Evolutionary conservation across 2,888 invertebrate species (phyloP).

Genomic region (Steinernema carpocapsae): DNA sequence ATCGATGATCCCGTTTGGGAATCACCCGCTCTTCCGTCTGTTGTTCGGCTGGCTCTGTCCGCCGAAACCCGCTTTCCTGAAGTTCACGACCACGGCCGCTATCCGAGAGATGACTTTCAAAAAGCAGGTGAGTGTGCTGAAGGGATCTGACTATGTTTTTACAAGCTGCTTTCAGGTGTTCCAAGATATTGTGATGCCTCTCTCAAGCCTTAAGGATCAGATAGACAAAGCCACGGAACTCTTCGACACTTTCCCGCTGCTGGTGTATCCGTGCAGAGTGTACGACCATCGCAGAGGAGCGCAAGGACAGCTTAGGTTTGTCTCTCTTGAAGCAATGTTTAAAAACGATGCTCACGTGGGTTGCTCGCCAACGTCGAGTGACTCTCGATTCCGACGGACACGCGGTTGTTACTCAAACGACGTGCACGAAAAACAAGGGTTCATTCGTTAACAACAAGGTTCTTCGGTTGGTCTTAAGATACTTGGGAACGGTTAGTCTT

Average conservation of each 20-base stretch:
- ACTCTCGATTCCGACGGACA: no score
- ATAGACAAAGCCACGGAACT: conserved; percentile 75
- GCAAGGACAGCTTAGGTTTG: conserved; percentile 60
- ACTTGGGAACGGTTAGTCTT: no score
- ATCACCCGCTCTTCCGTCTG: conserved; percentile 75
- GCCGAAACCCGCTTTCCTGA: conserved; percentile 79
- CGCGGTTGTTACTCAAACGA: no score
- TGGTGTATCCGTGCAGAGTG: conserved; percentile 78
- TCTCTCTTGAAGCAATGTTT: not conserved
- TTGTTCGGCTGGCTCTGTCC: conserved; percentile 78
- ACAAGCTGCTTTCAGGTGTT: conserved; percentile 72
- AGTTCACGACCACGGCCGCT: conserved; percentile 78
- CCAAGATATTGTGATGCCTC: conserved; percentile 78
- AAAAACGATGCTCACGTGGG: not conserved
- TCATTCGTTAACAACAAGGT: no score
- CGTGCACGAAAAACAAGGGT: no score
- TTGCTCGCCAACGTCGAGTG: no score
- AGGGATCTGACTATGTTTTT: no score
- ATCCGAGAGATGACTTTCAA: conserved; percentile 78
- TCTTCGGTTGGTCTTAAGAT: no score
- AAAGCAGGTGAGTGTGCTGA: conserved; percentile 72
- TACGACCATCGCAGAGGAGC: conserved; percentile 75
- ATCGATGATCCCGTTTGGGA: conserved; percentile 79
- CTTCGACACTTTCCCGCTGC: conserved; percentile 77
- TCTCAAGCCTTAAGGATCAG: conserved; percentile 76